Evolutionary conservation across 2,888 invertebrate species (phyloP).

Genomic region (Lithodes maja): DNA sequence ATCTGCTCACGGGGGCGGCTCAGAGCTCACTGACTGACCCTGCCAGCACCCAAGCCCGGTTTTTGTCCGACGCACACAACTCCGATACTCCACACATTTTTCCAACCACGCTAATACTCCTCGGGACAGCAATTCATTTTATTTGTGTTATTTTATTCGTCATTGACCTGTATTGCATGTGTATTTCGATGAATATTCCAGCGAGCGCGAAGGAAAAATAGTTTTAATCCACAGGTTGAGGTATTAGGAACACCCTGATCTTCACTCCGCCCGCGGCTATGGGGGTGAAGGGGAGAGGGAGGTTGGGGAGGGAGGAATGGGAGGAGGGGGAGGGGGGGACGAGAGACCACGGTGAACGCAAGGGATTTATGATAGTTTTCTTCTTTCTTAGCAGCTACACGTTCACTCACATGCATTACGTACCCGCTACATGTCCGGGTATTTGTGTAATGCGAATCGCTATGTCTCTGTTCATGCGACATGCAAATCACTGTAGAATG

Average conservation of each 20-base stretch:
- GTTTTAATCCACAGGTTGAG: constrained; percentile 29
- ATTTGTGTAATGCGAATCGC: background rate
- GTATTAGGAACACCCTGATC: constrained; percentile 45
- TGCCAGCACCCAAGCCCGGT: constrained; percentile 51
- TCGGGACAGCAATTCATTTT: constrained; percentile 29
- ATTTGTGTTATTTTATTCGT: background rate
- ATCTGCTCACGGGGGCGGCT: constrained; percentile 51
- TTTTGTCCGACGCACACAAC: constrained; percentile 47
- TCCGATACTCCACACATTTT: constrained; percentile 43
- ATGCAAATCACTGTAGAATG: constrained; percentile 24
- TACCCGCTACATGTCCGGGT: background rate
- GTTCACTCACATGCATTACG: background rate
- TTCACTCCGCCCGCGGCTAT: constrained; percentile 58
- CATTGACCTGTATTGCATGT: background rate
- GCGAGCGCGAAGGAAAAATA: constrained; percentile 16
- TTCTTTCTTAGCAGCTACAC: constrained; percentile 1
- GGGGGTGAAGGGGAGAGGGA: constrained; percentile 18
- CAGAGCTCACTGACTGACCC: constrained; percentile 63
- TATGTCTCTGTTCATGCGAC: background rate
- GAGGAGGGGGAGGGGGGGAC: constrained; percentile 1
- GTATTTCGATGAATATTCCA: background rate
- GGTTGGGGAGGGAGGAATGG: background rate
- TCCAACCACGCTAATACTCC: background rate
- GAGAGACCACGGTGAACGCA: constrained; percentile 1
- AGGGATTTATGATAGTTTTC: constrained; percentile 16